These are phyloP conservation scores for Calypte anna DNA, from an alignment of 2,113 vertebrate genomes.

Conservation along the genomic window DNA sequence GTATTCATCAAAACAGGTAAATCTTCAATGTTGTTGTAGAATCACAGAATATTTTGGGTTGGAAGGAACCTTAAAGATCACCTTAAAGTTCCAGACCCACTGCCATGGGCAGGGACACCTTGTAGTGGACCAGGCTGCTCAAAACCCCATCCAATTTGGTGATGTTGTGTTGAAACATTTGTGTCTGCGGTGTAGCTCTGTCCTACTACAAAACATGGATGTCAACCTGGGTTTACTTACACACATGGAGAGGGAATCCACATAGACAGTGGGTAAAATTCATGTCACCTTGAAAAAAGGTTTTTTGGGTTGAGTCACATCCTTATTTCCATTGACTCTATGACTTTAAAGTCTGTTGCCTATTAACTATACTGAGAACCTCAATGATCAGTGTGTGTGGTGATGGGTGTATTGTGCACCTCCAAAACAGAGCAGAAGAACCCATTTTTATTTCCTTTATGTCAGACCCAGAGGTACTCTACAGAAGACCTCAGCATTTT, in stretches of 20 bases:
- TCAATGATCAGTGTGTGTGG: neutral
- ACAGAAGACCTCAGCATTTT: neutral
- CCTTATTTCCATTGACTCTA: neutral
- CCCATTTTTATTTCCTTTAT: neutral
- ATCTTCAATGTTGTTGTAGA: neutral
- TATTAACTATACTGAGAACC: neutral
- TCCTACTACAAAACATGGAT: fast-evolving
- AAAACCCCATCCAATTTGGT: no score
- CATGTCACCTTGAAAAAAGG: neutral
- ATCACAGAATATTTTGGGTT: no score
- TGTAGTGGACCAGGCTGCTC: no score
- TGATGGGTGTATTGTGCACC: neutral
- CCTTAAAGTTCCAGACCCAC: no score
- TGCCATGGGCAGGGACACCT: no score
- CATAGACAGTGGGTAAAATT: neutral
- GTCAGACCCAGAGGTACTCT: neutral
- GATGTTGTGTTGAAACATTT: neutral
- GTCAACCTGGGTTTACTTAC: neutral
- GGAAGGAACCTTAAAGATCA: no score
- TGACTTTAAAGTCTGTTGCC: neutral
- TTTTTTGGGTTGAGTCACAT: neutral
- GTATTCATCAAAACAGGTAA: neutral
- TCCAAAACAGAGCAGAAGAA: neutral
- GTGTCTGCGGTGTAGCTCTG: neutral
- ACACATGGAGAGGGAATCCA: neutral